These are phyloP conservation scores for Tetrao urogallus DNA, from an alignment of 2,113 vertebrate species.

Conservation along the genomic window DNA sequence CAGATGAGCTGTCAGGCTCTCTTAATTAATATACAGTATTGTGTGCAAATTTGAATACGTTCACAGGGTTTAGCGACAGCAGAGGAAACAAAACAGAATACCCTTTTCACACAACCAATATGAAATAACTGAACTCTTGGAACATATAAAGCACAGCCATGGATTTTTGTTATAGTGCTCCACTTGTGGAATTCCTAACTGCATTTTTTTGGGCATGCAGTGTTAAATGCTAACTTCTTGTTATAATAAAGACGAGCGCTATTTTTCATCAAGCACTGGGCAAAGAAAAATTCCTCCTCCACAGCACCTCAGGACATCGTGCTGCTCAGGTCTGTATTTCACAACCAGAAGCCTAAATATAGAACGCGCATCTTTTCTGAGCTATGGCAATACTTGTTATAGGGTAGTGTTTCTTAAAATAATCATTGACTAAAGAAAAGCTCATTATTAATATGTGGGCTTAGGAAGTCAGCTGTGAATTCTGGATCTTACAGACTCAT, in stretches of 20 bases:
- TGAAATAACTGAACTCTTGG: conserved; percentile 6
- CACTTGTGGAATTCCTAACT: conserved; percentile 1
- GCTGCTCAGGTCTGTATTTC: not conserved
- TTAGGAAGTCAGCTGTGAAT: not conserved
- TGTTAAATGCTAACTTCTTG: not conserved
- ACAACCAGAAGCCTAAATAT: not conserved
- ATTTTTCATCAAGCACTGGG: not conserved
- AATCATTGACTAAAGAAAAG: not conserved
- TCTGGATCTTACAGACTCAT: not conserved
- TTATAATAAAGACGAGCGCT: not conserved
- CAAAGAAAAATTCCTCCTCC: conserved; percentile 14
- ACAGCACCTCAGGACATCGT: not conserved
- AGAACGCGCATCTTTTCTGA: not conserved
- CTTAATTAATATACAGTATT: conserved; percentile 20
- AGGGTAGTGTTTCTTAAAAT: not conserved
- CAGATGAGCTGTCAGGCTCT: not conserved
- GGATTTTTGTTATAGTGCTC: not conserved
- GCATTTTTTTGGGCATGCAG: not conserved
- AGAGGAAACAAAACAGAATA: not conserved
- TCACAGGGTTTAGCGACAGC: not conserved
- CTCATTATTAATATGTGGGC: not conserved
- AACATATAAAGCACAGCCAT: not conserved
- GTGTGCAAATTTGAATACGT: not conserved
- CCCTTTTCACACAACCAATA: not conserved
- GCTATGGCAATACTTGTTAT: not conserved